Evolutionary conservation across 2,888 invertebrate genomes (phyloP), one percentile per base, ranked within the genome.

Genomic region (Lycaena phlaeas): DNA sequence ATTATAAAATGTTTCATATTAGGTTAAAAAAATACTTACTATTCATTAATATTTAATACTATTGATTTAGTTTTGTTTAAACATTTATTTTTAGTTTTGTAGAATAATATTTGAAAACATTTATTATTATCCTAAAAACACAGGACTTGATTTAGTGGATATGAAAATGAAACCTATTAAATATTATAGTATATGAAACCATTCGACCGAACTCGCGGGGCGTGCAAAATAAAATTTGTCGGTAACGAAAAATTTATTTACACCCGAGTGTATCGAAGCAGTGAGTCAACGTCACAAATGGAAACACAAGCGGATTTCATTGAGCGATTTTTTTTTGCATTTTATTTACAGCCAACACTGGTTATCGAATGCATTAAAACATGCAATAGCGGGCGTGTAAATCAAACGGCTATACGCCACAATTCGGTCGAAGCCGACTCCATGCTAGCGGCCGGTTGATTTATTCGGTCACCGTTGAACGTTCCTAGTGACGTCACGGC

Each of bases 401-500:
- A 78, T 78, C 74, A 73, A 73, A 72, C 61, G 52, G 66, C 68
- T 53, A 68, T 75, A 77, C 53, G 68, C 63, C 71, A 61, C 68
- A 68, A 66, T 74, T 69, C 61, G 65, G 64, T 59, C 56, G 68
- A 56, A 77, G 76, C 75, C 71, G 68, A 66, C 75, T 82, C 82
- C 76, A 69, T 61, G 59, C 70, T 71, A 69, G 68, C 64, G 61
- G 61, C 56, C 73, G 46, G 55, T 68, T 79, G 82, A 82, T 82
- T 82, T 84, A 82, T 78, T 64, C 68, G 65, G 61, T 59, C 63
- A 61, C 69, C 72, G 66, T 67, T 73, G 78, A 79, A 74, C 76
- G 76, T 70, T 75, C 70, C 77, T 72, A 64, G 73, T 78, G 82
- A 81, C 81, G 82, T 79, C 78, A 76, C 66, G 56, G 69, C 63